A percentile compares a stretch with the other conserved stretches of the same genome.
Conservation (phyloP, 2,797 vertebrate species). For the Ceyx erithaca region DNA sequence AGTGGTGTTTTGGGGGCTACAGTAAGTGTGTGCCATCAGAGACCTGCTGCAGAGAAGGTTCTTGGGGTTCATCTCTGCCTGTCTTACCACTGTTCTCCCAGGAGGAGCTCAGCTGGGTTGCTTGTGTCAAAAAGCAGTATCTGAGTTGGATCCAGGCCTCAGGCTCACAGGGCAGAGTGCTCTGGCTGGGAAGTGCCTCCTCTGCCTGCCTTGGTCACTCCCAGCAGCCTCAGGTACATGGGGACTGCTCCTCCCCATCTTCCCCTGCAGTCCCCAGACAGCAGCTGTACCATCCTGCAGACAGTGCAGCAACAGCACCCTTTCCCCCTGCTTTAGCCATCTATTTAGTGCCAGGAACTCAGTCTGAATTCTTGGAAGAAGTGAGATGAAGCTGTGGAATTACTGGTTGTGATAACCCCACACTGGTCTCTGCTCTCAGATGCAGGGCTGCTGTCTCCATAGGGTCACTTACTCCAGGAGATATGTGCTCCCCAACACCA, state of each 20-base stretch:
- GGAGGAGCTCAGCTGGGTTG: background rate
- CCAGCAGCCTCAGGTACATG: background rate
- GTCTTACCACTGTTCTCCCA: background rate
- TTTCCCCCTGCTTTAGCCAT: background rate
- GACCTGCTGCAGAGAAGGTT: background rate
- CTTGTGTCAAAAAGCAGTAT: background rate
- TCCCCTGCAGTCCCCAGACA: background rate
- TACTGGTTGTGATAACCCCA: background rate
- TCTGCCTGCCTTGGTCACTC: background rate
- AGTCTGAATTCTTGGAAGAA: background rate
- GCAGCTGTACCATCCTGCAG: background rate
- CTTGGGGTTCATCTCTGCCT: background rate
- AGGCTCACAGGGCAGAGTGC: rapidly evolving
- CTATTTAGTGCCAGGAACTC: background rate
- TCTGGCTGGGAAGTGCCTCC: background rate
- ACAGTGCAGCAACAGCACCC: background rate
- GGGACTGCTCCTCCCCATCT: background rate
- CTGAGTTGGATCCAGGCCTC: background rate
- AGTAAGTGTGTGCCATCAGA: background rate
- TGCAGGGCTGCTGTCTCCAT: background rate
- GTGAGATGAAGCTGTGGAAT: background rate
- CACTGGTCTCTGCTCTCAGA: background rate
- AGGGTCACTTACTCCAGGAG: background rate
- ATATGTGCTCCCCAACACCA: background rate
- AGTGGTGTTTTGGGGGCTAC: background rate